Percentiles rank a stretch among this genome's conserved stretches.
Evolutionary conservation across 2,888 invertebrate species (phyloP).

Genomic region (Trilocha varians): DNA sequence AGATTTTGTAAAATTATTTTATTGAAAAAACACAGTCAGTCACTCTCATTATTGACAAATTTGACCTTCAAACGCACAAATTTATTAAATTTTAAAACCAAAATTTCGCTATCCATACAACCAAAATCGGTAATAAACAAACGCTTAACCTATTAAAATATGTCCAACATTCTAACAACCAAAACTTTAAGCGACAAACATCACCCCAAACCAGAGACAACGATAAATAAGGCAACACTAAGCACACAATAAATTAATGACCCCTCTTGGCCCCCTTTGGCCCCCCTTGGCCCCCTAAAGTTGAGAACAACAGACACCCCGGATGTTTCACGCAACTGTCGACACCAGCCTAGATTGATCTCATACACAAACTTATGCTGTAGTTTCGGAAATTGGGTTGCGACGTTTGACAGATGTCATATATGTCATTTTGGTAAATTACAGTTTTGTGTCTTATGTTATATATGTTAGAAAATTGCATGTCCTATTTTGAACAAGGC

Average conservation of each 20-base stretch:
- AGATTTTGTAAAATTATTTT: too few relatives aligned
- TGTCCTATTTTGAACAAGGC: too few relatives aligned
- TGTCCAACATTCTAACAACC: too few relatives aligned
- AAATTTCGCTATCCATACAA: too few relatives aligned
- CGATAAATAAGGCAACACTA: not conserved
- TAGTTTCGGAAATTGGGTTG: not conserved
- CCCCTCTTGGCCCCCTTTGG: not conserved
- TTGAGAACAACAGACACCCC: constrained; percentile 4
- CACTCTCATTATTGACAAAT: too few relatives aligned
- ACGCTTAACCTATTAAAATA: too few relatives aligned
- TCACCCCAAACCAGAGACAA: not conserved
- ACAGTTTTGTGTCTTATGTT: not conserved
- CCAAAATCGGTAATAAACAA: too few relatives aligned
- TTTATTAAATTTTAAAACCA: too few relatives aligned
- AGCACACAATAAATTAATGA: not conserved
- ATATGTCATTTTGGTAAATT: not conserved
- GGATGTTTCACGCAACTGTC: constrained; percentile 34
- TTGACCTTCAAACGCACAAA: too few relatives aligned
- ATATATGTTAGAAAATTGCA: too few relatives aligned
- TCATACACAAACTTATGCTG: constrained; percentile 12
- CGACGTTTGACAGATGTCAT: not conserved
- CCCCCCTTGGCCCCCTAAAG: not conserved
- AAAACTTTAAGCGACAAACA: not conserved
- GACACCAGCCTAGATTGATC: constrained; percentile 21
- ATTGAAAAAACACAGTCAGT: too few relatives aligned